Base-by-base conservation (phyloP, 2,797 vertebrate genomes). In the Oryzias dopingdopingensis region DNA sequence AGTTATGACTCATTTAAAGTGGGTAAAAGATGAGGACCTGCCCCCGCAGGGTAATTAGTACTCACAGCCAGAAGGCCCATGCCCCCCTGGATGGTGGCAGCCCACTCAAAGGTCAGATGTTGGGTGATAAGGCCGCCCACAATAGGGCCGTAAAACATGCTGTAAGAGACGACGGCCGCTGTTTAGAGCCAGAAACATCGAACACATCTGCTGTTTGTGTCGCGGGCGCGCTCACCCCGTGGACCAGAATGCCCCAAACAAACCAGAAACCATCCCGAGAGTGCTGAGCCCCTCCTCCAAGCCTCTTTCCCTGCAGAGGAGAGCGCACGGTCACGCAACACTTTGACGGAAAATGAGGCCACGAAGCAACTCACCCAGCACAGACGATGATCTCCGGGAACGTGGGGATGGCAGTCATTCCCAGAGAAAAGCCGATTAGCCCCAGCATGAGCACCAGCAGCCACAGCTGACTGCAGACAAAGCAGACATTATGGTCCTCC, bases 271-370 rank as follows among this genome's bases (percentile, higher is more conserved):
- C 56, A 99, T 87, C n/a, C 96, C 96, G 26, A 97, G 75, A 0
- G 96, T 94, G 69, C 95, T 94, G 4, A 98, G 83, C 23, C 94
- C 93, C 63, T 98, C 95, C 65, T 95, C 93, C 87, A 94, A 98
- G 37, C 93, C 95, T 62, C 92, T 86, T 46, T 95, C 94, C 79
- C 97, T 99, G 65, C 41, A 83, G 61, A 44, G 12, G 7, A 2
- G 6, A 26, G 16, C 12, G 1, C 7, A 29, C 10, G 45, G 5
- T 42, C n/a, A 53, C 26, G 29, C 6, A n/a, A 37, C 18, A 26
- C 43, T 45, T 15, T 16, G 44, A n/a, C 17, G 20, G 7, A 22
- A 52, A 47, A 65, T 52, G 42, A 16, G 16, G 42, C 42, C 12
- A 10, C 47, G 43, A 60, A 56, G 26, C 62, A 51, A 94, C 96